Conservation (phyloP, 2,888 invertebrate genomes). For the Pardosa pseudoannulata region DNA sequence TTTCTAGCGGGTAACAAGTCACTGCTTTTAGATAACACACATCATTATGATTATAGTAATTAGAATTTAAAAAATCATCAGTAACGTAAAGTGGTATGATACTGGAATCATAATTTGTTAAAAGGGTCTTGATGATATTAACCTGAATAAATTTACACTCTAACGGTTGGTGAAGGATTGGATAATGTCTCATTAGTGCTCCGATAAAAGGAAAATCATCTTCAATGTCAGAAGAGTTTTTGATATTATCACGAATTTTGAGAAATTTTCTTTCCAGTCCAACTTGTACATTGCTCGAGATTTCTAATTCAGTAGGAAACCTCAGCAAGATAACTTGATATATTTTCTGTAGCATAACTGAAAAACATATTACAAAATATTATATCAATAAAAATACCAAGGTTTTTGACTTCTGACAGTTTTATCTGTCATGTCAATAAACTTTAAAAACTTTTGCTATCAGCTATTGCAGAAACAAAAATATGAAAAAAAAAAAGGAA, state of each 20-base stretch:
- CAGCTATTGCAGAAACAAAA: too few species aligned
- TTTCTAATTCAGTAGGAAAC: constrained; percentile 13
- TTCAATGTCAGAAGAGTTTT: not conserved
- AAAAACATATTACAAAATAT: too few species aligned
- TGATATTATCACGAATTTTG: not conserved
- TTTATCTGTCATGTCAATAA: too few species aligned
- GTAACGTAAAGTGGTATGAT: constrained; percentile 50
- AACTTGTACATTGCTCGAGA: constrained; percentile 25
- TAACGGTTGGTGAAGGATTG: constrained; percentile 20
- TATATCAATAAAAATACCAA: too few species aligned
- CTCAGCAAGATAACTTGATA: constrained; percentile 23
- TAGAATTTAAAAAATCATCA: constrained; percentile 42
- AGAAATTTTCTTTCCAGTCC: constrained; percentile 17
- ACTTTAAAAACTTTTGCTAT: too few species aligned
- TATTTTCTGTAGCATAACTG: constrained; percentile 49
- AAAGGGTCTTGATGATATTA: constrained; percentile 11
- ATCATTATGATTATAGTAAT: constrained; percentile 27
- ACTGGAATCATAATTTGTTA: not conserved
- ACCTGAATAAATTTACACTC: constrained; percentile 46
- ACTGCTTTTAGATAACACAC: constrained; percentile 45
- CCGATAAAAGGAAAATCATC: constrained; percentile 23
- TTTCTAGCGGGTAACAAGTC: constrained; percentile 34
- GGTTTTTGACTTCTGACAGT: too few species aligned
- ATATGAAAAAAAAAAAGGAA: too few species aligned
- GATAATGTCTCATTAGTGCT: constrained; percentile 32